A percentile compares a stretch with the other conserved stretches of the same genome.
phyloP scores from a whole-genome alignment of 2,888 invertebrate genomes.

The Eilema griseolum region DNA sequence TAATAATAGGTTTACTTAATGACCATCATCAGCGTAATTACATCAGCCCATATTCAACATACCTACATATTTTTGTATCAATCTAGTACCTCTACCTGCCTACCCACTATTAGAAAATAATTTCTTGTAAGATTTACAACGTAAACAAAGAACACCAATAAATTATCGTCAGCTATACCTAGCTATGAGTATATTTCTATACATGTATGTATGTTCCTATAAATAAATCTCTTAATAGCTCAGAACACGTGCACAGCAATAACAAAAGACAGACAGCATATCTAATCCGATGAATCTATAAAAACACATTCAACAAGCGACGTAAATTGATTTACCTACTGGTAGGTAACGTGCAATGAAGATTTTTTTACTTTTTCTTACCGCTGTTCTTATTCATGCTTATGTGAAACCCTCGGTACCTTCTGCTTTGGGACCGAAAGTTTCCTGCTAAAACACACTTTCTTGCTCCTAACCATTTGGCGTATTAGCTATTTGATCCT shows the following conservation, averaged over 20 bases:
- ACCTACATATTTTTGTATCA: background rate
- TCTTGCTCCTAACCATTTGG: too few species aligned
- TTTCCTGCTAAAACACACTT: too few species aligned
- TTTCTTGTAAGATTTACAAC: background rate
- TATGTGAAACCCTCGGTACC: too few species aligned
- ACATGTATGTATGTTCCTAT: background rate
- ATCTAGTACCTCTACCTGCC: background rate
- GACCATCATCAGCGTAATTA: background rate
- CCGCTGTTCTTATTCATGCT: too few species aligned
- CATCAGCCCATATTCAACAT: background rate
- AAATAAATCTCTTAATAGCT: too few species aligned
- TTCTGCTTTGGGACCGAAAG: too few species aligned
- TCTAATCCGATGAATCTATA: background rate
- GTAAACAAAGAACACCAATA: background rate
- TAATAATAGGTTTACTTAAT: background rate
- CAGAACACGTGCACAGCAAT: background rate
- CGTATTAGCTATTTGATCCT: too few species aligned
- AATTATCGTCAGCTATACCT: background rate
- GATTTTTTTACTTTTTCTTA: background rate
- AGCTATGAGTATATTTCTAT: background rate
- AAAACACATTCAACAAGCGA: background rate
- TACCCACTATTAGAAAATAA: background rate
- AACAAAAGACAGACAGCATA: constrained; percentile 1
- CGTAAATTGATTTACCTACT: background rate
- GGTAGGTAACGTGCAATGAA: background rate